Conservation (phyloP, 2,888 invertebrate genomes). For the Lypha dubia region DNA sequence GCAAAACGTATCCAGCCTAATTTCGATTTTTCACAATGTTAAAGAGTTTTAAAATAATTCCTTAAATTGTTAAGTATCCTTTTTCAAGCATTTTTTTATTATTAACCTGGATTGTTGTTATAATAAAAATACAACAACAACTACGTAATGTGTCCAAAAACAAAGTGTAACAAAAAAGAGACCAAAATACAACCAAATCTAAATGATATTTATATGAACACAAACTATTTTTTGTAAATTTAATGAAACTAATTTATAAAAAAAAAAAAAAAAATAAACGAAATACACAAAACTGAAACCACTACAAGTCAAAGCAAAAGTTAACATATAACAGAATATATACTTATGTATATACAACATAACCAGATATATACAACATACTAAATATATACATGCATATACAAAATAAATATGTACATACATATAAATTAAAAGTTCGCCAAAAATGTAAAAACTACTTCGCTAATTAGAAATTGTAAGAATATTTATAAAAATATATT, state of each 20-base stretch:
- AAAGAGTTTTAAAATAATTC: too few relatives aligned
- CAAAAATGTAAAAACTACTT: neutral
- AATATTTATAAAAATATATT: neutral
- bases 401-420: conserved; percentile 6
- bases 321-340: conserved; percentile 53
- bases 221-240: conserved; percentile 49
- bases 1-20: too few relatives aligned
- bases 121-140: neutral
- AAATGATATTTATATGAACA: conserved; percentile 68
- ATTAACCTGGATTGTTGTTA: conserved; percentile 1
- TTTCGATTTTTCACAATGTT: too few relatives aligned
- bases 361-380: conserved; percentile 7
- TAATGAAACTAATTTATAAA: neutral
- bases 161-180: conserved; percentile 46
- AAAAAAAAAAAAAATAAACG: too few relatives aligned
- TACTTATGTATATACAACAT: conserved; percentile 5
- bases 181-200: conserved; percentile 43
- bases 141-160: conserved; percentile 44
- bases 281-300: conserved; percentile 34
- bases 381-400: conserved; percentile 27
- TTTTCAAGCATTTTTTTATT: conserved; percentile 29
- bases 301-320: conserved; percentile 42
- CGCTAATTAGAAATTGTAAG: neutral
- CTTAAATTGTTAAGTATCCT: neutral
- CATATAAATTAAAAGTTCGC: conserved; percentile 16